Evolutionary conservation across 2,797 vertebrate species (phyloP).

Genomic region (Cyclopterus lumpus): DNA sequence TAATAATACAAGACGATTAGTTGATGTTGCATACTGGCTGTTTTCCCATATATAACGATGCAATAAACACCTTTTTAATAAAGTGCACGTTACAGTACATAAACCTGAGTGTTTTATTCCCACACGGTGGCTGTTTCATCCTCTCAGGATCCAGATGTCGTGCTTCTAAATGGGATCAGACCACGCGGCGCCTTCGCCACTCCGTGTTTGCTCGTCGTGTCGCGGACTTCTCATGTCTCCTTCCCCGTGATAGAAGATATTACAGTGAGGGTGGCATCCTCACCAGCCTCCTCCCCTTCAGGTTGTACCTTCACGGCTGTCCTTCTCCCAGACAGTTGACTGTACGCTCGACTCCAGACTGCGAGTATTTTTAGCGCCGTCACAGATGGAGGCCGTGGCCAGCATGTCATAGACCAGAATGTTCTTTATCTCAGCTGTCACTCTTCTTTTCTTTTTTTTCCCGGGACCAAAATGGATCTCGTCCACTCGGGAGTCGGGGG

Average conservation of each 20-base stretch:
- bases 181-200: background rate
- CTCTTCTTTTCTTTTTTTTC: slow-evolving; percentile 12
- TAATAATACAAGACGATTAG: background rate
- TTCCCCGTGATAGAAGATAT: slow-evolving; percentile 8
- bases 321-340: slow-evolving; percentile 56
- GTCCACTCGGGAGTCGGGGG: slow-evolving; percentile 38
- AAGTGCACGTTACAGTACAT: background rate
- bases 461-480: slow-evolving; percentile 53
- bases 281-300: slow-evolving; percentile 32
- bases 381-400: slow-evolving; percentile 73
- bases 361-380: slow-evolving; percentile 76
- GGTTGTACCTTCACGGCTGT: slow-evolving; percentile 49
- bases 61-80: background rate
- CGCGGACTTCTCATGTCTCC: slow-evolving; percentile 7
- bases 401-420: slow-evolving; percentile 74
- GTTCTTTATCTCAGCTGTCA: slow-evolving; percentile 81
- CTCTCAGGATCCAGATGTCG: background rate
- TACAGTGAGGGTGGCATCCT: slow-evolving; percentile 6
- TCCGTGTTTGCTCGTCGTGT: slow-evolving; percentile 24
- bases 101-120: background rate
- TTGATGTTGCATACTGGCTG: background rate
- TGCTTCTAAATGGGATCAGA: background rate
- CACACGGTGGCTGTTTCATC: background rate
- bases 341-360: slow-evolving; percentile 68
- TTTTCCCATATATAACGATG: no score